Conservation (phyloP, 2,113 vertebrate genomes). For the Barnardius zonarius region DNA sequence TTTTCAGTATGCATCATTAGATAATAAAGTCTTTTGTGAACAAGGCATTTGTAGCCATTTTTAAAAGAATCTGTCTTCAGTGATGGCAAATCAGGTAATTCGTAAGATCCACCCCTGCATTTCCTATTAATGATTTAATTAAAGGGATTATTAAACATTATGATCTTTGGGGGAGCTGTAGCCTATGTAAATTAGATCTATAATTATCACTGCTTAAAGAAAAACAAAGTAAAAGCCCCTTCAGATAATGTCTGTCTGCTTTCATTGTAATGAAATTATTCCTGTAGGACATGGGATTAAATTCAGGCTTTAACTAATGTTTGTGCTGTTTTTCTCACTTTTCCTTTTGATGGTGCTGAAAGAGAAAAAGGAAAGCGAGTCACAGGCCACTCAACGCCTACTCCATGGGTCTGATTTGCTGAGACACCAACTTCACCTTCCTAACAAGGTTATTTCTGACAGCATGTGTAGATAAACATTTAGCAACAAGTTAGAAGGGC, state of each 20-base stretch:
- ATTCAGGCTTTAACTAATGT: conserved; percentile 85
- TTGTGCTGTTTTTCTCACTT: conserved; percentile 94
- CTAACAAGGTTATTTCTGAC: conserved; percentile 92
- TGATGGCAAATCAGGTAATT: conserved; percentile 82
- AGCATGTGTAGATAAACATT: conserved; percentile 93
- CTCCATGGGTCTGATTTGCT: conserved; percentile 89
- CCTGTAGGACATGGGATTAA: conserved; percentile 72
- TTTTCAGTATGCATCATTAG: conserved; percentile 87
- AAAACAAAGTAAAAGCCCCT: conserved; percentile 15
- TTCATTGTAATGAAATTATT: conserved; percentile 80
- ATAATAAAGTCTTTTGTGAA: conserved; percentile 92
- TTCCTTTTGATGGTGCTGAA: conserved; percentile 92
- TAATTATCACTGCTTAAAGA: conserved; percentile 59
- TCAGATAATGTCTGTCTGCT: conserved; percentile 74
- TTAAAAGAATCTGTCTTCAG: conserved; percentile 81
- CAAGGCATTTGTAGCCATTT: conserved; percentile 85
- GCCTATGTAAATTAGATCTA: conserved; percentile 50
- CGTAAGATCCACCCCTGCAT: conserved; percentile 60
- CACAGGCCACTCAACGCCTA: conserved; percentile 86
- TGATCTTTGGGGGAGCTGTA: conserved; percentile 46
- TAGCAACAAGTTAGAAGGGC: conserved; percentile 75
- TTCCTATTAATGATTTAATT: conserved; percentile 67
- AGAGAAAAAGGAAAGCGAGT: conserved; percentile 88
- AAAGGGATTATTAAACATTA: conserved; percentile 61
- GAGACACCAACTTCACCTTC: conserved; percentile 90